A percentile compares a stretch with the other conserved stretches of the same genome.
phyloP scores from a whole-genome alignment of 2,113 vertebrate species.

The Notarius lentiginosus region DNA sequence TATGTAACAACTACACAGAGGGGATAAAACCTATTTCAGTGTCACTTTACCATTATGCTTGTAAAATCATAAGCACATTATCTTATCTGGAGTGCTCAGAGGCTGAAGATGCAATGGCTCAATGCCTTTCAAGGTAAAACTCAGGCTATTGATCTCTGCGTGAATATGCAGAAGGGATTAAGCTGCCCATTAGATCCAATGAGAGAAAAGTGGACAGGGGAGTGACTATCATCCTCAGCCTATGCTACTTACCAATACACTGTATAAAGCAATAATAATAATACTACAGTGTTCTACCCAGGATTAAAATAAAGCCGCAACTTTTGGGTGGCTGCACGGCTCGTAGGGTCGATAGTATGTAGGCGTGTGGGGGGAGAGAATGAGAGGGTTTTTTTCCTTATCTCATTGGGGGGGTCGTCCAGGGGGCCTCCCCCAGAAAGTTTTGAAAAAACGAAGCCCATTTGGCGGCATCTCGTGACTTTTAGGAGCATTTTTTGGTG shows the following conservation, averaged over 20 bases:
- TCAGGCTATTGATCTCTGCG: slow-evolving; percentile 51
- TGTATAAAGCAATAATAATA: neutral
- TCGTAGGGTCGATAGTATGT: no score
- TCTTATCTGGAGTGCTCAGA: neutral
- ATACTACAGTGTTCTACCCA: neutral
- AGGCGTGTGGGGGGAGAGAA: no score
- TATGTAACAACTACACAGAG: neutral
- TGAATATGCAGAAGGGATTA: slow-evolving; percentile 35
- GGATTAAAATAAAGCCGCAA: no score
- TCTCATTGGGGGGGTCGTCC: no score
- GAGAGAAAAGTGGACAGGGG: neutral
- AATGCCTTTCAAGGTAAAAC: slow-evolving; percentile 51
- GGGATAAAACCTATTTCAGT: neutral
- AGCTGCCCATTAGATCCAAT: slow-evolving; percentile 43
- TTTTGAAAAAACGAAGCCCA: no score
- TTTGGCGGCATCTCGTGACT: no score
- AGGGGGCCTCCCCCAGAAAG: no score
- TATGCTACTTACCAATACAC: slow-evolving; percentile 1
- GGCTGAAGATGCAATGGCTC: slow-evolving; percentile 2
- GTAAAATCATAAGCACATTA: neutral
- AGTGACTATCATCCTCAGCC: neutral
- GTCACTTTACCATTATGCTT: neutral
- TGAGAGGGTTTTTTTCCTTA: no score
- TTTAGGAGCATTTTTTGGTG: no score
- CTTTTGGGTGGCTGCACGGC: no score